phyloP scores from a whole-genome alignment of 2,888 invertebrate genomes.

The Gonocerus acuteangulatus region DNA sequence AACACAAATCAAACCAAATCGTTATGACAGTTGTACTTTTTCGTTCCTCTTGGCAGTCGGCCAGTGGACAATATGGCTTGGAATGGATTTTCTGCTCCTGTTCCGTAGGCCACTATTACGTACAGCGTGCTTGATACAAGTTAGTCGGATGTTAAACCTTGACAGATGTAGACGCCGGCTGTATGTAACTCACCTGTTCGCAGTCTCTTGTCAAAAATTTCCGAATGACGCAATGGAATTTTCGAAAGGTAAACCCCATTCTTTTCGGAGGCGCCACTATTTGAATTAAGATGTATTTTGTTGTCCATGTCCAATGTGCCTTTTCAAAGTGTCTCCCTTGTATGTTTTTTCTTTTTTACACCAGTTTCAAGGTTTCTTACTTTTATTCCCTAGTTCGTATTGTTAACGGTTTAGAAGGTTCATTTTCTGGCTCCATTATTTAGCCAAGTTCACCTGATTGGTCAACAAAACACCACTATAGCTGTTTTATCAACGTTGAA shows the following conservation, averaged over 20 bases:
- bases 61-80: conserved; percentile 13
- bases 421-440: too few species aligned
- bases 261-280: conserved; percentile 1
- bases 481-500: too few species aligned
- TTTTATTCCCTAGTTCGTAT: too few species aligned
- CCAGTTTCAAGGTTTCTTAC: too few species aligned
- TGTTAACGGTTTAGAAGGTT: too few species aligned
- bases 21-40: conserved; percentile 16
- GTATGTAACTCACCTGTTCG: conserved; percentile 8
- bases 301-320: too few species aligned
- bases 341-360: too few species aligned
- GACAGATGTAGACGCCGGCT: conserved; percentile 15
- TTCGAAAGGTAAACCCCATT: conserved; percentile 7
- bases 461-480: too few species aligned
- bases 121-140: conserved; percentile 23
- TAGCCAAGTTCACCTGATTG: too few species aligned
- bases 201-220: conserved; percentile 2
- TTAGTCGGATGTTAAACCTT: conserved; percentile 18
- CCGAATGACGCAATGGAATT: conserved; percentile 10
- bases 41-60: not conserved
- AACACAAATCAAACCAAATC: not conserved
- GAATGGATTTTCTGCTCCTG: conserved; percentile 23
- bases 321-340: too few species aligned
- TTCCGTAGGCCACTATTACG: conserved; percentile 10
- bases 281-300: too few species aligned